A percentile compares a stretch with the other conserved stretches of the same genome.
Evolutionary conservation across 2,888 invertebrate genomes (phyloP).

Genomic region (Rotaria magnacalcarata): DNA sequence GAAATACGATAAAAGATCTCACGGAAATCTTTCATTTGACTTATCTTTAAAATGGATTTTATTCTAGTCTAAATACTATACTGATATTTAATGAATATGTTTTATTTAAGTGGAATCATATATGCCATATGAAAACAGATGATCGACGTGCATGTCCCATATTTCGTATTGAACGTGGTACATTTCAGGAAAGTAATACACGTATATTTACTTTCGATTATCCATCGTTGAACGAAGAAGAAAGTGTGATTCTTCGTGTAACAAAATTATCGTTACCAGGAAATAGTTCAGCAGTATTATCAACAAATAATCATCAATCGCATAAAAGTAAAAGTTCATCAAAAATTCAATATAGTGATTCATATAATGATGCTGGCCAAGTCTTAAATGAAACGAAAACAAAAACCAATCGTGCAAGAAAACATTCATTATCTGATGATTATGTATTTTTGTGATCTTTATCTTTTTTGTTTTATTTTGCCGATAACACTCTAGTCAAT

Average conservation of each 20-base stretch:
- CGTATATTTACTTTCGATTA: neutral
- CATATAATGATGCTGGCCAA: neutral
- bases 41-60: no score
- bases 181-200: neutral
- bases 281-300: neutral
- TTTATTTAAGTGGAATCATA: conserved; percentile 5
- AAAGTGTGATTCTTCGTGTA: conserved; percentile 3
- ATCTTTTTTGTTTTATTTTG: neutral
- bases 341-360: neutral
- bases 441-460: conserved; percentile 20
- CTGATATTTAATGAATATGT: neutral
- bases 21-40: no score
- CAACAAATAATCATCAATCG: neutral
- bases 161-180: conserved; percentile 25
- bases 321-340: neutral
- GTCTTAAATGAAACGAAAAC: neutral
- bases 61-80: no score
- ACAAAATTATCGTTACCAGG: neutral
- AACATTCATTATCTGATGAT: conserved; percentile 23
- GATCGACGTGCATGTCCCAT: conserved; percentile 19
- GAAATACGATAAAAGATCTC: no score
- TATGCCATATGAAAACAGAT: neutral
- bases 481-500: neutral
- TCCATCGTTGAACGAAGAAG: neutral
- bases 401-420: neutral